Base-by-base conservation (phyloP, 2,797 vertebrate genomes). In the Sebastes glaucus region DNA sequence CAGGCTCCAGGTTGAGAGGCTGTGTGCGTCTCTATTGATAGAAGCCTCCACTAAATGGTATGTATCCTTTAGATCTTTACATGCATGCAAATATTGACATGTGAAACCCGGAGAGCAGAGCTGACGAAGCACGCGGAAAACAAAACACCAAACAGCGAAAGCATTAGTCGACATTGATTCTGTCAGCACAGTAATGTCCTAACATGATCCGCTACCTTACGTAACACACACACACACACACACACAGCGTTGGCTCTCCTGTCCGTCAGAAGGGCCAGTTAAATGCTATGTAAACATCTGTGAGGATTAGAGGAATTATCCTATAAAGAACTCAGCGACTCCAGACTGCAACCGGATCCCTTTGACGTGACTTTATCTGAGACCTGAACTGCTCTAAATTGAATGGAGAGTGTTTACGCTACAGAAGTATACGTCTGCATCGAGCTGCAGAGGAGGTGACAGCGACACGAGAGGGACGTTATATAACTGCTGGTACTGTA, bases 211-310 rank as follows among this genome's bases (percentile, higher is more conserved):
- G 57, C 46, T 2, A 72, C 80, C 56, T 28, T 27, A 59, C 11
- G 23, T 23, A 53, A 80, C 30, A 32, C 8, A 32, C 32, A 32
- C 30, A 32, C 30, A 27, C 25, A 32, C 30, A 10, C 32, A 33
- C 32, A 33, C 32, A 33, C 9, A 33, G 27, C 42, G 49, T 30
- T 6, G 35, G 35, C 35, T 13, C 35, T n/a, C 61, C 65, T 42
- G 65, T 78, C 77, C 18, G 1, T 57, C 84, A 63, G 28, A 80
- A 6, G 55, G 61, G 75, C 67, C 18, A 65, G 57, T 23, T 82
- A 82, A 91, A 87, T 78, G 89, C 88, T 74, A 83, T 59, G 85
- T 78, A 90, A 91, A 90, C 90, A 92, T 89, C 56, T 85, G 82
- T 5, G 33, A 42, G 84, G 89, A 88, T 90, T 86, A 88, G 62